Evolutionary conservation across 1,140 invertebrate species (phyloP).

Genomic region (Probaryconus sp.): DNA sequence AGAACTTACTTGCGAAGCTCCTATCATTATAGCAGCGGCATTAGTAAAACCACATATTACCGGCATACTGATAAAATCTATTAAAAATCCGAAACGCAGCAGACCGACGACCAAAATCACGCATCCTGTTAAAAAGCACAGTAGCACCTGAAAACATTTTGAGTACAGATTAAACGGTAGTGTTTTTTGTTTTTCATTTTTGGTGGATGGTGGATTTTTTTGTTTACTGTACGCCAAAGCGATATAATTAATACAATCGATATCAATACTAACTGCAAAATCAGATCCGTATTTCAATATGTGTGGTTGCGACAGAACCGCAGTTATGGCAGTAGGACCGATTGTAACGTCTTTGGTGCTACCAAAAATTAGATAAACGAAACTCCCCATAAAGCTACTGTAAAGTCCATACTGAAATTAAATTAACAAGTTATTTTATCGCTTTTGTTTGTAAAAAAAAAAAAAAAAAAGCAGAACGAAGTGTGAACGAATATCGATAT

Average conservation of each 20-base stretch:
- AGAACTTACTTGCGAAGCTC: conserved; percentile 81
- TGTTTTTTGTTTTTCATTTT: not conserved
- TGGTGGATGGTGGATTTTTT: no score
- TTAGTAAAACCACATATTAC: conserved; percentile 84
- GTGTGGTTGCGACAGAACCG: conserved; percentile 79
- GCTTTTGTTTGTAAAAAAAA: not conserved
- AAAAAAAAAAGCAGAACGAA: conserved; percentile 1
- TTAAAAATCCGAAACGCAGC: conserved; percentile 81
- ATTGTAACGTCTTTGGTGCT: conserved; percentile 83
- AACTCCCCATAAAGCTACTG: conserved; percentile 84
- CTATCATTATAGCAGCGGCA: conserved; percentile 84
- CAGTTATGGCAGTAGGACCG: conserved; percentile 82
- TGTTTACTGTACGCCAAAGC: no score
- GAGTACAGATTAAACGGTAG: not conserved
- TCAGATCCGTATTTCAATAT: conserved; percentile 71
- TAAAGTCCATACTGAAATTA: conserved; percentile 82
- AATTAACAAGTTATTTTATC: conserved; percentile 12
- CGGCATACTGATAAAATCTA: conserved; percentile 81
- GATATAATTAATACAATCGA: no score
- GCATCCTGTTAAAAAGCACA: conserved; percentile 81
- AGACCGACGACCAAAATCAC: conserved; percentile 81
- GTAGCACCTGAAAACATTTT: conserved; percentile 72
- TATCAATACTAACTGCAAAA: conserved; percentile 79
- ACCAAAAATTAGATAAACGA: conserved; percentile 84
- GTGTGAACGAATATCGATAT: no score